Evolutionary conservation across 2,888 invertebrate genomes (phyloP), one percentile per base, ranked within the genome.

Genomic region (Megaustenia siamemsis): DNA sequence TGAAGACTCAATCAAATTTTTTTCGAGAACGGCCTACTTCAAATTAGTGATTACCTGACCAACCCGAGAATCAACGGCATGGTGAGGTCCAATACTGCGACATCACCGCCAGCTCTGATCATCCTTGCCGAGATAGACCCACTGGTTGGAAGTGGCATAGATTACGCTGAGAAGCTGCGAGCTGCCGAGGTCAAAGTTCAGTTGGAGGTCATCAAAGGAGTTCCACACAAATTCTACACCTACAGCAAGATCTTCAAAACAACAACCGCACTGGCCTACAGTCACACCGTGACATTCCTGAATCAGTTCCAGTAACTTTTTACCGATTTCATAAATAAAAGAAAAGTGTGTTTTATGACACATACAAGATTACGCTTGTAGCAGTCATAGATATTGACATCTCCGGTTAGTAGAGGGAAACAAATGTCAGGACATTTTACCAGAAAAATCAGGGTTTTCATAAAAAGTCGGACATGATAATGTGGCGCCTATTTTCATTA

Each of bases 91-190:
- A 84, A 84, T 53, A 73, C 73, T 6, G 84, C 35, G 8, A 43
- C 38, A 12, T 84, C 84, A 18, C 84, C 84, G 15, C 79, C 84
- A 28, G 84, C 79, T 32, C 49, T 84, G 35, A 32, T 84, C 38
- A n/a, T 84, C 35, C 49, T 84, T 35, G 84, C 84, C 24, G 79
- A 84, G 79, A 38, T 84, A 53, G 84, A 84, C 28, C 71, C 79
- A 63, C 40, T 84, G 43, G 5, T 35, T 32, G 78, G 73, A 1
- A 43, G 78, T 49, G 84, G 84, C 1, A 21, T 73, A 28, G 84
- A 78, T 38, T 84, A 84, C 63, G 79, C 84, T 1, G 84, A 84
- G 32, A 84, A 84, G 45, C 69, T 84, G 12, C 66, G 84, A 24
- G 66, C 43, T 8, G 69, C 73, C 35, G 84, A 79, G 28, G 79